Evolutionary conservation across 53 echinoderm and acorn worm genomes (phyloP).

Genomic region (Paracentrotus lividus): DNA sequence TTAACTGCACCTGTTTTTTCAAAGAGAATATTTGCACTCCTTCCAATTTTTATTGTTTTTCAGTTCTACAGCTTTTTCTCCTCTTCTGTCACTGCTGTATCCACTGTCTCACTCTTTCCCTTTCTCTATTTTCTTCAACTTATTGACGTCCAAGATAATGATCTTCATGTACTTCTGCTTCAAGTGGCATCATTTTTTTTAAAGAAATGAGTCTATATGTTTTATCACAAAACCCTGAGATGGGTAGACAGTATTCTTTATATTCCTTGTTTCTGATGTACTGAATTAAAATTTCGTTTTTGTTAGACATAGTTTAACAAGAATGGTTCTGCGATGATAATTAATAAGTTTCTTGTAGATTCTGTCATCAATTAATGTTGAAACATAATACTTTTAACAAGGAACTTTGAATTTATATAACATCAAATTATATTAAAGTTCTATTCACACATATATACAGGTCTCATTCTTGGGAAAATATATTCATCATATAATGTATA

Average conservation of each 20-base stretch:
- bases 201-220: neutral
- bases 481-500: conserved; percentile 25
- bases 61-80: neutral
- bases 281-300: no score
- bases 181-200: neutral
- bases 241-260: neutral
- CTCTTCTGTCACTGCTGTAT: neutral
- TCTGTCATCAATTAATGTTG: neutral
- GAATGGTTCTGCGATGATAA: neutral
- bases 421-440: neutral
- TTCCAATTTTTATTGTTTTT: neutral
- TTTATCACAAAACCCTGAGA: neutral
- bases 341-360: conserved; percentile 4
- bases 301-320: neutral
- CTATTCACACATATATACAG: neutral
- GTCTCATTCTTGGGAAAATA: conserved; percentile 30
- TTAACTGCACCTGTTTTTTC: neutral
- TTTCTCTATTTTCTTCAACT: neutral
- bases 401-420: neutral
- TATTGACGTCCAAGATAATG: conserved; percentile 57
- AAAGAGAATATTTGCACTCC: neutral
- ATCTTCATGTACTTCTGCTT: conserved; percentile 43
- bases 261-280: neutral
- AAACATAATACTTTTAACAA: neutral
- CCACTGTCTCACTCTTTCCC: neutral